Evolutionary conservation across 2,113 vertebrate genomes (phyloP), one percentile per base, ranked within the genome.

Genomic region (Triplophysa rosa): DNA sequence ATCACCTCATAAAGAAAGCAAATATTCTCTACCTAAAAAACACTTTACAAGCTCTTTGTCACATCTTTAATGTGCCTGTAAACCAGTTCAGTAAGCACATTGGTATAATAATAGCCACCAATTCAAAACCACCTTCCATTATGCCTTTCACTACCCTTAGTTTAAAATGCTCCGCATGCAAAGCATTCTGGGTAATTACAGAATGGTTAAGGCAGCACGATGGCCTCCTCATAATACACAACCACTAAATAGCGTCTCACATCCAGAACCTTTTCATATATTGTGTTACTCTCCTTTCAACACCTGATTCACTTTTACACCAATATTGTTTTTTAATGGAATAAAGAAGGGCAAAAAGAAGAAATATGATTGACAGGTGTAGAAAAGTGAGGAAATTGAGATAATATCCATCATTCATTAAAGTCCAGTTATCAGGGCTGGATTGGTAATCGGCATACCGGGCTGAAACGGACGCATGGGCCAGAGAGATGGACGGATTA

Each of bases 1-100:
- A 63, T 21, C 3, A 59, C 72, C 58, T 26, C 58, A 61, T 62
- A 73, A 73, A 73, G 9, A 56, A 16, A 45, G 37, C 56, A 71
- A 71, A 37, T 71, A 71, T 21, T 71, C 14, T 73, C 56, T 73
- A 12, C 37, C 70, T 73, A 23, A 61, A 73, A 62, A 56, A n/a
- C 70, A 19, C 54, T 17, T 73, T 21, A 29, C 49, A 16, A 2
- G 29, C 23, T 29, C 19, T 40, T n/a, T 59, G 23, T 73, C 54
- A 45, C 49, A 58, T 21, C 33, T 73, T 71, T 71, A 71, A 58
- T 21, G 54, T 23, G 52, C 12, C 54, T 59, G 9, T 73, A 21
- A 58, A 71, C 68, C 11, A 68, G 66, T 67, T 67, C 21, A 23
- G 47, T 67, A 24, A 67, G 21, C 40, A 56, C n/a, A 49, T 56